Percentiles rank a stretch among this genome's conserved stretches.
These are phyloP conservation scores for Pelmatolapia mariae DNA, from an alignment of 2,113 vertebrate species.

Conservation along the genomic window DNA sequence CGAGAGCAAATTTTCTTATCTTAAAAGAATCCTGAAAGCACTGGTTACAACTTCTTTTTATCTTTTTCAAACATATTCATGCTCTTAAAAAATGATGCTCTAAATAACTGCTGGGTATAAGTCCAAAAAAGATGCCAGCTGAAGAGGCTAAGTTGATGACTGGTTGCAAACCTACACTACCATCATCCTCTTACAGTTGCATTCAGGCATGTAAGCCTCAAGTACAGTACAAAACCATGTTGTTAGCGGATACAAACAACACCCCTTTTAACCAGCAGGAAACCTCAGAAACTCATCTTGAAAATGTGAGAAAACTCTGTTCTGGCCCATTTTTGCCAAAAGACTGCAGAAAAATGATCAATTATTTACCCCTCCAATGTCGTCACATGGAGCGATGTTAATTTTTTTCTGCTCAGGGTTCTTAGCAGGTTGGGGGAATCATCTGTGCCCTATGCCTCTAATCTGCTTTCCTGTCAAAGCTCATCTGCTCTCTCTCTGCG, in stretches of 20 bases:
- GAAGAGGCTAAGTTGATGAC: background rate
- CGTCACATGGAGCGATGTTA: background rate
- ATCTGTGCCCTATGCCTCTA: background rate
- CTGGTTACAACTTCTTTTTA: background rate
- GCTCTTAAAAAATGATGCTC: background rate
- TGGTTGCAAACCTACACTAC: background rate
- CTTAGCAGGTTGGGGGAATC: background rate
- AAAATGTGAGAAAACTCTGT: background rate
- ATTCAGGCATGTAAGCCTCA: background rate
- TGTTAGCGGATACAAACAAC: background rate
- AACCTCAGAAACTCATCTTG: background rate
- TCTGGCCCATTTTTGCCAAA: background rate
- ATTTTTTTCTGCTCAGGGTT: background rate
- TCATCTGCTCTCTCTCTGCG: background rate
- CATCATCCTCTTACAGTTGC: background rate
- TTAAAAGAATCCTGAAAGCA: background rate
- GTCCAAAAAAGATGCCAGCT: background rate
- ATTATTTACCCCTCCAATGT: constrained; percentile 30
- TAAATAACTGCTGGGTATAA: background rate
- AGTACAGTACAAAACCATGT: background rate
- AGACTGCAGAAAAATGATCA: constrained; percentile 15
- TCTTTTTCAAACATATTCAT: background rate
- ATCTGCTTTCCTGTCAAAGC: background rate
- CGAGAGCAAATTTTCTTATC: background rate
- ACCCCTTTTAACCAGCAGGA: background rate